Evolutionary conservation across 2,888 invertebrate species (phyloP).

Genomic region (Rhaphigaster nebulosa): DNA sequence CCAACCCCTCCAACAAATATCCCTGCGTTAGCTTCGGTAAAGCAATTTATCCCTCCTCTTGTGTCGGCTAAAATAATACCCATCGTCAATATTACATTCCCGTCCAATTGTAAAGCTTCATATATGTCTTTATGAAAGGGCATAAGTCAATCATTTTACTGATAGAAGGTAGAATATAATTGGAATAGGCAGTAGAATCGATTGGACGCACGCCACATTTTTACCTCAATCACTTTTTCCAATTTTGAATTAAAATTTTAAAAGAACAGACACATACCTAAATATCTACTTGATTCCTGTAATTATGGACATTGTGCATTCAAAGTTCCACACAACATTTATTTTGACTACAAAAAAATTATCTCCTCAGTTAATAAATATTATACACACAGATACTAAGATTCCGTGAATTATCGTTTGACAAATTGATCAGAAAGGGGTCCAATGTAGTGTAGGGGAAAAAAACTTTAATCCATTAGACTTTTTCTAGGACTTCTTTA

Average conservation of each 20-base stretch:
- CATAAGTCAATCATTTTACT: neutral
- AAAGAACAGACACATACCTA: too few species aligned
- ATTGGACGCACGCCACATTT: neutral
- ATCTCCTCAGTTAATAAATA: too few species aligned
- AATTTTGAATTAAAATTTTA: neutral
- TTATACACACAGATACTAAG: too few species aligned
- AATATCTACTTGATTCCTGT: too few species aligned
- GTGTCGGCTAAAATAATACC: slow-evolving; percentile 34
- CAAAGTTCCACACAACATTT: too few species aligned
- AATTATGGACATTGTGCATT: too few species aligned
- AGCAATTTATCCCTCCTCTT: slow-evolving; percentile 34
- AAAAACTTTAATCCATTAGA: too few species aligned
- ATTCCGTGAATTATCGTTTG: too few species aligned
- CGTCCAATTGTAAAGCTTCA: neutral
- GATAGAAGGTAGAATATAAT: neutral
- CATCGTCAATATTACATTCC: slow-evolving; percentile 6
- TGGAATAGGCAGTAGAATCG: neutral
- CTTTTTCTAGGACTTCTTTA: too few species aligned
- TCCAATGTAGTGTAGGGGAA: too few species aligned
- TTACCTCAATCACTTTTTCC: neutral
- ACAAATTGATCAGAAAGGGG: too few species aligned
- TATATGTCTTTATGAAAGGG: neutral
- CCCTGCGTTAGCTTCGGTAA: slow-evolving; percentile 27
- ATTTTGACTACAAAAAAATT: too few species aligned
- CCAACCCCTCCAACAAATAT: slow-evolving; percentile 32